These are phyloP conservation scores for Borostomias antarcticus DNA, from an alignment of 2,797 vertebrate species.

Conservation along the genomic window DNA sequence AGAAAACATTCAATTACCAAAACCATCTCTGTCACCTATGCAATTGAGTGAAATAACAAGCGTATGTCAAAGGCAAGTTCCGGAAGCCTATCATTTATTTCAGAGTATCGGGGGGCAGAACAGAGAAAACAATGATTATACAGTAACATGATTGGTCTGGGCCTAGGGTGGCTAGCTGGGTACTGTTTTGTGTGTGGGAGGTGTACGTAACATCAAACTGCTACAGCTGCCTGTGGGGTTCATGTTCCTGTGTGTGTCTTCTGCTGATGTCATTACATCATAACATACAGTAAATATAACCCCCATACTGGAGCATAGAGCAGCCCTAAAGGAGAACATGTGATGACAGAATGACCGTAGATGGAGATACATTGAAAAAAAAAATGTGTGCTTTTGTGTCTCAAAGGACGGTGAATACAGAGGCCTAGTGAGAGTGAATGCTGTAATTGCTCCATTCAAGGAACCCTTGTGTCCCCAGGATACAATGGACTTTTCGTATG, in stretches of 20 bases:
- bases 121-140: slow-evolving; percentile 25
- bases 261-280: slow-evolving; percentile 61
- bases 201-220: slow-evolving; percentile 71
- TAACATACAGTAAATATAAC: slow-evolving; percentile 66
- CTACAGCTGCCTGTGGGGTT: slow-evolving; percentile 57
- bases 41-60: neutral
- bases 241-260: slow-evolving; percentile 45
- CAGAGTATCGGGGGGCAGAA: neutral
- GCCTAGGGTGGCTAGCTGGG: slow-evolving; percentile 44
- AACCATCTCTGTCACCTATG: neutral
- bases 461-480: slow-evolving; percentile 62
- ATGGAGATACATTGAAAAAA: slow-evolving; percentile 68
- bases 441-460: slow-evolving; percentile 75
- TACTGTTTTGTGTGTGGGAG: slow-evolving; percentile 52
- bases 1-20: neutral
- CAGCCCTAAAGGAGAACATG: slow-evolving; percentile 59
- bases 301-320: slow-evolving; percentile 63
- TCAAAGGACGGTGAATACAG: slow-evolving; percentile 67
- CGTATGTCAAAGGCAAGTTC: neutral
- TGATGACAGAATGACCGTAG: slow-evolving; percentile 66
- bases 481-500: slow-evolving; percentile 58
- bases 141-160: slow-evolving; percentile 41
- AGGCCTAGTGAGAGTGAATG: slow-evolving; percentile 61
- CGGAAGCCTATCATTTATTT: neutral
- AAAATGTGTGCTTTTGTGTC: slow-evolving; percentile 51